Percentiles rank a stretch among this genome's conserved stretches.
Evolutionary conservation across 2,797 vertebrate species (phyloP).

Genomic region (Eidolon dupreanum): DNA sequence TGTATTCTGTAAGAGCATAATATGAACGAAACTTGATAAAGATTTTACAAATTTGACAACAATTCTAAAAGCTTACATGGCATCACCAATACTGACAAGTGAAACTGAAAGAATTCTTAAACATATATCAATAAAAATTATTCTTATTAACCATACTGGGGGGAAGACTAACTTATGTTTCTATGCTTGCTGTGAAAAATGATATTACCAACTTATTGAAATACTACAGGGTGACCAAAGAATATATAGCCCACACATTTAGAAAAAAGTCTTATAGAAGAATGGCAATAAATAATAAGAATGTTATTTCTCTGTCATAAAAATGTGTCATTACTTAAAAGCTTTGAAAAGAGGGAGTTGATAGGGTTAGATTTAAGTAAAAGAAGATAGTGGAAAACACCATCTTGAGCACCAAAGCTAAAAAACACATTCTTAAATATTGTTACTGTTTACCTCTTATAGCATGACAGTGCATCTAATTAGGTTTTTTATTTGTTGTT

Average conservation of each 20-base stretch:
- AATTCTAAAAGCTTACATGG: neutral
- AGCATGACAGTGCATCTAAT: neutral
- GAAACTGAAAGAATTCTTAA: neutral
- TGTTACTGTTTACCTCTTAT: neutral
- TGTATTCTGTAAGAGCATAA: neutral
- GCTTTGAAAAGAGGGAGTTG: neutral
- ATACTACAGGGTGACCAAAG: neutral
- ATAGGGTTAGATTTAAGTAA: neutral
- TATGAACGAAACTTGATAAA: neutral
- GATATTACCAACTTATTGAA: neutral
- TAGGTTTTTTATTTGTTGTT: neutral
- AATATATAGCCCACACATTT: neutral
- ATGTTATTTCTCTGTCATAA: neutral
- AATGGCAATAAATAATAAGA: neutral
- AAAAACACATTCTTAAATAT: neutral
- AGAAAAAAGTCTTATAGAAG: neutral
- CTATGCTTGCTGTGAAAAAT: conserved; percentile 32
- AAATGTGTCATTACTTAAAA: neutral
- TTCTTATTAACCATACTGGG: neutral
- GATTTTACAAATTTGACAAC: neutral
- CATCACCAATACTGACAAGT: neutral
- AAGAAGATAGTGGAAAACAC: neutral
- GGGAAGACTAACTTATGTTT: neutral
- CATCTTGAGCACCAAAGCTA: neutral
- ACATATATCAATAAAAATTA: neutral